These are phyloP conservation scores for Apostichopus japonicus DNA, from an alignment of 35 echinoderm and acorn worm genomes.

Conservation along the genomic window DNA sequence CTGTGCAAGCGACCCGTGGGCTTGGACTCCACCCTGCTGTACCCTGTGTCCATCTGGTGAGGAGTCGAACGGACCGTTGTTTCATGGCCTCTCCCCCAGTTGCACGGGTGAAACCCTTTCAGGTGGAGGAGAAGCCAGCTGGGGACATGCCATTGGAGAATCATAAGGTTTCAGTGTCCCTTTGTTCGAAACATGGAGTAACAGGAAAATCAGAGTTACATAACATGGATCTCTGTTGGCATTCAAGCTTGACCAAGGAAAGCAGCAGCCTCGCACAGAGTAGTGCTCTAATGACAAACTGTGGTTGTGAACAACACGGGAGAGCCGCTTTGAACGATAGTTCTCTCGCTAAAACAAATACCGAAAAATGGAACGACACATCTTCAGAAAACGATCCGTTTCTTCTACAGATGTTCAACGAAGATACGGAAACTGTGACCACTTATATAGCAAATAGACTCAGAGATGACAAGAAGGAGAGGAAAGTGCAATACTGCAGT, in stretches of 20 bases:
- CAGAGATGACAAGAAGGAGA: not conserved
- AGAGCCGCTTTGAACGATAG: not conserved
- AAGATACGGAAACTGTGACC: not conserved
- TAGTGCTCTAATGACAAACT: not conserved
- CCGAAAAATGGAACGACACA: not conserved
- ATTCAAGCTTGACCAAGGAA: not conserved
- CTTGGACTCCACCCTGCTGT: not conserved
- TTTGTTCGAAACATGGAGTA: not conserved
- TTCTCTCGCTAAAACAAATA: not conserved
- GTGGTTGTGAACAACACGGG: not conserved
- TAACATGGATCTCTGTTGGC: slow-evolving; percentile 13
- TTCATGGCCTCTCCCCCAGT: slow-evolving; percentile 36
- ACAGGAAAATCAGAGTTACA: not conserved
- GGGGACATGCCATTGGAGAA: not conserved
- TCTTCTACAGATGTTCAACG: not conserved
- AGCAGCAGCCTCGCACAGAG: not conserved
- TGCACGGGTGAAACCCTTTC: slow-evolving; percentile 59
- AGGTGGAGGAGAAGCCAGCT: not conserved
- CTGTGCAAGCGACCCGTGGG: slow-evolving; percentile 54
- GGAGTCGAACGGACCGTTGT: slow-evolving; percentile 73
- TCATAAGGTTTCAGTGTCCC: not conserved
- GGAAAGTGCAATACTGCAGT: slow-evolving; percentile 43
- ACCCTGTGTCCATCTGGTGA: slow-evolving; percentile 75
- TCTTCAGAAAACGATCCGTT: not conserved
- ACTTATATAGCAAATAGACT: not conserved